Evolutionary conservation across 2,113 vertebrate genomes (phyloP).

Genomic region (Equus quagga): DNA sequence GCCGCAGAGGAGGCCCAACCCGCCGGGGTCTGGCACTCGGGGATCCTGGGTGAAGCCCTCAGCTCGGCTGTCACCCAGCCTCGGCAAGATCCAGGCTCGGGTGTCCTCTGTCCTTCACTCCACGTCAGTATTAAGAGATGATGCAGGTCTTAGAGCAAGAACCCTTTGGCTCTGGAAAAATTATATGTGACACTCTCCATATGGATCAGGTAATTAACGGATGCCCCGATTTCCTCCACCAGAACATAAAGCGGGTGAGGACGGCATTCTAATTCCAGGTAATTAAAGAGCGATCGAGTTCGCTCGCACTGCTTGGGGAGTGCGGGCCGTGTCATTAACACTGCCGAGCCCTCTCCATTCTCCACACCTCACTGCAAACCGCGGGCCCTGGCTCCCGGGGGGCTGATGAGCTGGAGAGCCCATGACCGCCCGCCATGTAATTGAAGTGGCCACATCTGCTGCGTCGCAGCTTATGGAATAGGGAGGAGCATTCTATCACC

Average conservation of each 20-base stretch:
- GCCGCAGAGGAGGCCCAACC: no score
- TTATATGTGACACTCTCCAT: constrained; percentile 86
- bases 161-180: constrained; percentile 57
- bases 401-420: neutral
- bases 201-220: constrained; percentile 88
- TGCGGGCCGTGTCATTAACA: constrained; percentile 64
- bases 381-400: neutral
- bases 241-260: constrained; percentile 80
- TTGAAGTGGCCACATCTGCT: neutral
- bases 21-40: rapidly evolving
- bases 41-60: neutral
- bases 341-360: constrained; percentile 12
- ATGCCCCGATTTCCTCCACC: constrained; percentile 83
- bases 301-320: constrained; percentile 58
- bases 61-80: rapidly evolving
- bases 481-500: neutral
- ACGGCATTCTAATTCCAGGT: constrained; percentile 84
- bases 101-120: neutral
- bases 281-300: constrained; percentile 84
- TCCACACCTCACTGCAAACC: constrained; percentile 72
- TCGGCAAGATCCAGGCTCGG: neutral
- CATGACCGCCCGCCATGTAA: neutral
- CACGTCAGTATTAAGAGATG: neutral
- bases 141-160: neutral
- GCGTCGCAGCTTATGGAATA: rapidly evolving